Evolutionary conservation across 2,113 vertebrate species (phyloP), one percentile per base, ranked within the genome.

Genomic region (Gyps fulvus): DNA sequence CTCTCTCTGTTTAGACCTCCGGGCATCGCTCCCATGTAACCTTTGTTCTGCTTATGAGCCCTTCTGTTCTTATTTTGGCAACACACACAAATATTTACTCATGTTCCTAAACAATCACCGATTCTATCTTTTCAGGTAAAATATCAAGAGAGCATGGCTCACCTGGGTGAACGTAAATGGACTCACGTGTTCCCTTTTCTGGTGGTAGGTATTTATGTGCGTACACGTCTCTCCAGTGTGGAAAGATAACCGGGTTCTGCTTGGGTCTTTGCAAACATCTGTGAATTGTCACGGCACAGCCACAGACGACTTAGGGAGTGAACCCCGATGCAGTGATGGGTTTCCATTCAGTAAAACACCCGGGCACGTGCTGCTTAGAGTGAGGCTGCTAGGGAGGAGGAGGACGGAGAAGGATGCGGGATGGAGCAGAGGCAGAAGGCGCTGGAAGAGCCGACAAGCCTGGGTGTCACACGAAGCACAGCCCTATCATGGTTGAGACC

Each of bases 171-270:
- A 96, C 34, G 92, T 25, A 98, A 95, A 91, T 98, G 98, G 97
- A 98, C 95, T 58, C 93, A 98, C 16, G 85, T 99, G 91, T 98
- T 99, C 90, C 98, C 98, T 12, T 97, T 99, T 43, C 96, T 99
- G 87, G 97, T 99, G 98, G 99, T 99, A 98, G 97, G 99, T 98
- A 71, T 94, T 88, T 72, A 20, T 32, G 27, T 79, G 34, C 1
- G 3, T 8, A 42, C 42, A 15, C 4, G 29, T 58, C 18, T 79
- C 57, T 52, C 31, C 26, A 38, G 25, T 2, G 4, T 50, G 63
- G 61, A 43, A 43, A 80, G 32, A 50, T 34, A 62, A 50, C n/a
- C 45, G 20, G 11, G 12, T 7, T 55, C 83, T 76, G 27, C 63
- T 74, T 80, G n/a, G 40, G 59, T 77, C 40, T 54, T 77, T 70